Conservation (phyloP, 1,140 invertebrate species). For the Danaus plexippus region DNA sequence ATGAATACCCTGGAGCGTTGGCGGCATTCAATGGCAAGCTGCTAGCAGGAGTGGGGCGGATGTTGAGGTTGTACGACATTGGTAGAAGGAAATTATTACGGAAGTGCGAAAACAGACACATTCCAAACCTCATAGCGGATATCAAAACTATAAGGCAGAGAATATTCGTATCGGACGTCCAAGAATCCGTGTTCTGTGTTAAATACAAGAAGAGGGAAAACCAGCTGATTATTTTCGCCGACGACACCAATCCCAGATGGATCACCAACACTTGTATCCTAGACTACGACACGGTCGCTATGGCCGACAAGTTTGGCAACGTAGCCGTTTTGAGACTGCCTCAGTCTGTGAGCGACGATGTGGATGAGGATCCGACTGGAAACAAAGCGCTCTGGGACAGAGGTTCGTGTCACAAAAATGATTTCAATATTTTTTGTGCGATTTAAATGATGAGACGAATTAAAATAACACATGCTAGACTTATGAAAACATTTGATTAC, state of each 20-base stretch:
- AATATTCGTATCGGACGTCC: constrained; percentile 95
- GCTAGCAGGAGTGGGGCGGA: constrained; percentile 92
- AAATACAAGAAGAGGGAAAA: constrained; percentile 97
- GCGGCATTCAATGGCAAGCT: constrained; percentile 93
- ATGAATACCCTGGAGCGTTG: constrained; percentile 92
- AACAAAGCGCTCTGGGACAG: constrained; percentile 99
- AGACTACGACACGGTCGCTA: constrained; percentile 97
- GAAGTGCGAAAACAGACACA: constrained; percentile 99
- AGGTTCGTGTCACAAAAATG: constrained; percentile 59
- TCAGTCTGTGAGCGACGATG: constrained; percentile 93
- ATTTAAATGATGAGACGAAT: constrained; percentile 49
- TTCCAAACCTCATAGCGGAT: constrained; percentile 94
- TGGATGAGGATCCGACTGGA: constrained; percentile 99
- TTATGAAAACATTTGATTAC: constrained; percentile 67
- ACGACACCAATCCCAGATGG: constrained; percentile 97
- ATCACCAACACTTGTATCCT: constrained; percentile 93
- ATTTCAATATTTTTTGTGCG: not conserved
- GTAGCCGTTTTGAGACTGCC: constrained; percentile 92
- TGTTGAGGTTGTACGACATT: constrained; percentile 95
- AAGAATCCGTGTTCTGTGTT: constrained; percentile 97
- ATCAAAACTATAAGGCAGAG: constrained; percentile 95
- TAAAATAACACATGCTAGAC: constrained; percentile 68
- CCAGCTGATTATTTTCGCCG: constrained; percentile 97
- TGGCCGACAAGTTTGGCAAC: constrained; percentile 99
- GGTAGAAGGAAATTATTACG: constrained; percentile 93